Evolutionary conservation across 2,797 vertebrate species (phyloP).

Genomic region (Thripadectes ignobilis): DNA sequence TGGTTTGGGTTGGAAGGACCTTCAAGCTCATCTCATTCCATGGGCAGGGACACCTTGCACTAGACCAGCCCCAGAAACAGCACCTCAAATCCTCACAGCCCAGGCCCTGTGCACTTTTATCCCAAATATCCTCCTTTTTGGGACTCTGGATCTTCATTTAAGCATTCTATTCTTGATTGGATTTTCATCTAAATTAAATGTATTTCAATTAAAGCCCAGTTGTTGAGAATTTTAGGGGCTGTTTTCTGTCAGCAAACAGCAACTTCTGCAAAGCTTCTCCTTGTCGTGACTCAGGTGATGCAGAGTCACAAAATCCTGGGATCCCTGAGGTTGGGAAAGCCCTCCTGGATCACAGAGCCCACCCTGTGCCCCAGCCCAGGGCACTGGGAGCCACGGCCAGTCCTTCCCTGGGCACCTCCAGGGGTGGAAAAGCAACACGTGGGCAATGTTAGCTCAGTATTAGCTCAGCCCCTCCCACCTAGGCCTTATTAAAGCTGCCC

Average conservation of each 20-base stretch:
- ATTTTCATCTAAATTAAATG: neutral
- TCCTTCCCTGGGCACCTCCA: neutral
- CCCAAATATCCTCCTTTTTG: neutral
- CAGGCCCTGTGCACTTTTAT: too few relatives aligned
- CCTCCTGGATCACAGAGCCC: neutral
- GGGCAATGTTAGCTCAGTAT: neutral
- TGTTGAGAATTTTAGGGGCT: neutral
- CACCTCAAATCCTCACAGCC: neutral
- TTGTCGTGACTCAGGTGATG: neutral
- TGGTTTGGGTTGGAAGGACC: neutral
- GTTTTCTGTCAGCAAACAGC: neutral
- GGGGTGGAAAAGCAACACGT: neutral
- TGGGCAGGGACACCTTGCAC: neutral
- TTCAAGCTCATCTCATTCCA: neutral
- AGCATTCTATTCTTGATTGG: neutral
- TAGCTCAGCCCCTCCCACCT: neutral
- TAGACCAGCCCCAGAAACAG: neutral
- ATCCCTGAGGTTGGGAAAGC: neutral
- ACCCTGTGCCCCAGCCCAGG: neutral
- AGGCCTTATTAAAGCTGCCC: neutral
- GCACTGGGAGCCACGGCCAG: neutral
- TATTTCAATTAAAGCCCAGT: neutral
- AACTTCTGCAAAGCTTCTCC: neutral
- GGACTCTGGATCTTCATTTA: neutral
- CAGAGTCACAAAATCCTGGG: neutral